These are phyloP conservation scores for Linepithema humile DNA, from an alignment of 1,140 invertebrate species.

Conservation along the genomic window DNA sequence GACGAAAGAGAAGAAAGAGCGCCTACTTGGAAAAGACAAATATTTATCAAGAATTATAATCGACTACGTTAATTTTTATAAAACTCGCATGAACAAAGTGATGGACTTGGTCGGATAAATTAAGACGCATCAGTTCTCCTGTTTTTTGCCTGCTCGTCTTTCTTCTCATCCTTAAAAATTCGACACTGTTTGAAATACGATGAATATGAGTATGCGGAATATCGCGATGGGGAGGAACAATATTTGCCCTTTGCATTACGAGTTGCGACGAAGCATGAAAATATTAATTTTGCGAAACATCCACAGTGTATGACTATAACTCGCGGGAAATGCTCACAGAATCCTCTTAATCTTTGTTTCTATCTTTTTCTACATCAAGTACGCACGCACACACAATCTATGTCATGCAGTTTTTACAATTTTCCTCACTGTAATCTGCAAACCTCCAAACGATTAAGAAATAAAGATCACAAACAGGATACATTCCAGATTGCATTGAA, in stretches of 20 bases:
- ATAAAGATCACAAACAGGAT: not conserved
- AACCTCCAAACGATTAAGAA: not conserved
- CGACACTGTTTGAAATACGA: constrained; percentile 67
- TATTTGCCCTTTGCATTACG: constrained; percentile 67
- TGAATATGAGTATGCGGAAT: constrained; percentile 1
- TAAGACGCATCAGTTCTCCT: constrained; percentile 20
- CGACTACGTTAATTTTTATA: constrained; percentile 63
- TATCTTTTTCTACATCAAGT: not conserved
- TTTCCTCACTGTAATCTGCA: not conserved
- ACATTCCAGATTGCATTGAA: not conserved
- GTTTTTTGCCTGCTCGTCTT: constrained; percentile 1
- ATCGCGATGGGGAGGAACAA: constrained; percentile 43
- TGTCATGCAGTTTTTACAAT: not conserved
- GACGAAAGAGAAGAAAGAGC: not conserved
- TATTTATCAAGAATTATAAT: constrained; percentile 66
- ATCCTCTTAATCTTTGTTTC: constrained; percentile 2
- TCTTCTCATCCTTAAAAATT: constrained; percentile 34
- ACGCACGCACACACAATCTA: not conserved
- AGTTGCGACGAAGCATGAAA: not conserved
- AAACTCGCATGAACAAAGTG: constrained; percentile 43
- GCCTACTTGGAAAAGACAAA: constrained; percentile 42
- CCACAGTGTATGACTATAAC: not conserved
- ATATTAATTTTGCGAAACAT: constrained; percentile 32
- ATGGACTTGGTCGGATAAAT: constrained; percentile 37
- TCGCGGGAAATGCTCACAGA: not conserved